Conservation (phyloP, 2,113 vertebrate genomes). For the Planiliza haematocheilus region DNA sequence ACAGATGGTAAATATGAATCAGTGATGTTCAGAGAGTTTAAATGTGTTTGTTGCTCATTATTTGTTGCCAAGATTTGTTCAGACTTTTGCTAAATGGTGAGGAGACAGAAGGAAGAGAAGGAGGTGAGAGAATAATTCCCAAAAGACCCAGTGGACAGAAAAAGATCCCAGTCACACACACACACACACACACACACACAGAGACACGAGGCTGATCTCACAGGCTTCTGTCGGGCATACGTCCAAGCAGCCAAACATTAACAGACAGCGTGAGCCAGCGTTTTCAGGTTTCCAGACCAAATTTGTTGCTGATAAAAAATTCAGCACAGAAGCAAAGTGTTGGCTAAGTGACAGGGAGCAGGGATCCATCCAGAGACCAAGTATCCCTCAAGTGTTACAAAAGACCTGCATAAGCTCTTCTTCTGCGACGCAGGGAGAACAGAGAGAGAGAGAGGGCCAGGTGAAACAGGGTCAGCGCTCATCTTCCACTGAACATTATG, state of each 20-base stretch:
- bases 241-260: conserved; percentile 35
- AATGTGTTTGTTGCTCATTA: no score
- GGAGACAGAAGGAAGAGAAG: background rate
- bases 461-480: conserved; percentile 68
- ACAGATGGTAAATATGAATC: no score
- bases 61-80: background rate
- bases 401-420: conserved; percentile 71
- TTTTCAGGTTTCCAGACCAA: conserved; percentile 61
- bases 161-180: background rate
- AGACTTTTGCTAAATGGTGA: background rate
- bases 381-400: conserved; percentile 70
- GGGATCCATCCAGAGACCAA: conserved; percentile 53
- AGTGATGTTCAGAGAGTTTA: no score
- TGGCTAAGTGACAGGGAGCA: conserved; percentile 71
- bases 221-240: conserved; percentile 5
- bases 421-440: conserved; percentile 22
- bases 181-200: background rate
- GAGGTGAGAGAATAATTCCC: background rate
- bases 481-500: conserved; percentile 65
- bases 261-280: conserved; percentile 37
- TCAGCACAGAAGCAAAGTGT: conserved; percentile 64
- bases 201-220: background rate
- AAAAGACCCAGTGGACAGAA: no score
- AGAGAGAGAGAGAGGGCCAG: conserved; percentile 65
- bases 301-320: conserved; percentile 69